Percentiles rank a stretch among this genome's conserved stretches.
Conservation (phyloP, 1,140 invertebrate genomes). For the Doryteuthis pealeii region DNA sequence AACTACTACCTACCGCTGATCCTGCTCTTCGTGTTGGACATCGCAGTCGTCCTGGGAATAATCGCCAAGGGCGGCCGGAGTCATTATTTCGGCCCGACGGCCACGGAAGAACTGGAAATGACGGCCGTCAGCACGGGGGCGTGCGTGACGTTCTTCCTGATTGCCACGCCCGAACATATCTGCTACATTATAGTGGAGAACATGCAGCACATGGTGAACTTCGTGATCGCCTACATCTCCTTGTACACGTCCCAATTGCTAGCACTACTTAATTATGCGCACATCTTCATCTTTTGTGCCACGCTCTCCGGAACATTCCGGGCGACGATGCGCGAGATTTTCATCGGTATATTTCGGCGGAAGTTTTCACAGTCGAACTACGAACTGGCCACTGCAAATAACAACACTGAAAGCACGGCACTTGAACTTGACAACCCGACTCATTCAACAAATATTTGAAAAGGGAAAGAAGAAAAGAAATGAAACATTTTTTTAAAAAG, state of each 20-base stretch:
- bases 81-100: conserved; percentile 24
- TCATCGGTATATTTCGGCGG: neutral
- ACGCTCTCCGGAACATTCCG: neutral
- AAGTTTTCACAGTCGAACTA: neutral
- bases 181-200: neutral
- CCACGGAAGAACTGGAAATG: conserved; percentile 7
- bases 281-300: neutral
- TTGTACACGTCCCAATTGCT: neutral
- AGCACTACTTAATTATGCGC: neutral
- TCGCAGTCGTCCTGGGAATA: conserved; percentile 38
- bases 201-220: neutral
- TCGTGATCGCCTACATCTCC: neutral
- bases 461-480: too few species aligned
- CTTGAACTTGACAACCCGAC: neutral
- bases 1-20: conserved; percentile 49
- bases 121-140: conserved; percentile 18
- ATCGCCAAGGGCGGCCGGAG: conserved; percentile 40
- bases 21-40: conserved; percentile 40
- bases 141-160: conserved; percentile 41
- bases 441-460: neutral
- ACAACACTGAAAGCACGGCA: neutral
- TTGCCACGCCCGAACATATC: conserved; percentile 37
- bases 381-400: neutral
- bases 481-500: too few species aligned
- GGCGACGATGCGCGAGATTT: neutral